Evolutionary conservation across 2,113 vertebrate genomes (phyloP).

Genomic region (Onychorhynchus coronatus): DNA sequence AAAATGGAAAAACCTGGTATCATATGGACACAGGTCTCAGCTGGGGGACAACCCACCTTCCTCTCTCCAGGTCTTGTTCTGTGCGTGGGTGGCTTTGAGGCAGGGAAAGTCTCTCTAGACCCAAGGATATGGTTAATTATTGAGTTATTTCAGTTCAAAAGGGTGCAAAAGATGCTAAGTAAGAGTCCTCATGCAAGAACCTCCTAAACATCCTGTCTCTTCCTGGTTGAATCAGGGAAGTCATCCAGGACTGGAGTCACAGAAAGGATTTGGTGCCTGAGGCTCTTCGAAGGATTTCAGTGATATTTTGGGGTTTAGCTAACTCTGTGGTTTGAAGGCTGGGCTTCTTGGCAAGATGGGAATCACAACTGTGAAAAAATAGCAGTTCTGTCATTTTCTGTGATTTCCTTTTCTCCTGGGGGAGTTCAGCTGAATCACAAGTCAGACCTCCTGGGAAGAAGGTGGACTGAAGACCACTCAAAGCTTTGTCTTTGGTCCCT

Average conservation of each 20-base stretch:
- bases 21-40: not conserved
- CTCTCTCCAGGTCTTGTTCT: not conserved
- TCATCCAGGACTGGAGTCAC: not conserved
- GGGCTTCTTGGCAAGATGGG: not conserved
- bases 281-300: not conserved
- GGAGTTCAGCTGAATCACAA: not conserved
- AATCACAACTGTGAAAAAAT: not conserved
- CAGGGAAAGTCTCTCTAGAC: accelerated
- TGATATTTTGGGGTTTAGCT: not conserved
- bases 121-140: not conserved
- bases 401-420: not conserved
- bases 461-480: not conserved
- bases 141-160: not conserved
- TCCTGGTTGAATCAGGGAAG: not conserved
- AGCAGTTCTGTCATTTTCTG: not conserved
- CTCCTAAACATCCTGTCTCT: not conserved
- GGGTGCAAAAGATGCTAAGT: not conserved
- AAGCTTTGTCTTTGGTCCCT: not conserved
- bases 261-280: not conserved
- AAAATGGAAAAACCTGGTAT: not conserved
- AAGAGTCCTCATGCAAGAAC: not conserved
- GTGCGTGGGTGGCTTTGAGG: not conserved
- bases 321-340: not conserved
- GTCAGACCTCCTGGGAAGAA: not conserved
- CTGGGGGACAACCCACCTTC: not conserved